Evolutionary conservation across 2,113 vertebrate species (phyloP).

Genomic region (Apteryx owenii): DNA sequence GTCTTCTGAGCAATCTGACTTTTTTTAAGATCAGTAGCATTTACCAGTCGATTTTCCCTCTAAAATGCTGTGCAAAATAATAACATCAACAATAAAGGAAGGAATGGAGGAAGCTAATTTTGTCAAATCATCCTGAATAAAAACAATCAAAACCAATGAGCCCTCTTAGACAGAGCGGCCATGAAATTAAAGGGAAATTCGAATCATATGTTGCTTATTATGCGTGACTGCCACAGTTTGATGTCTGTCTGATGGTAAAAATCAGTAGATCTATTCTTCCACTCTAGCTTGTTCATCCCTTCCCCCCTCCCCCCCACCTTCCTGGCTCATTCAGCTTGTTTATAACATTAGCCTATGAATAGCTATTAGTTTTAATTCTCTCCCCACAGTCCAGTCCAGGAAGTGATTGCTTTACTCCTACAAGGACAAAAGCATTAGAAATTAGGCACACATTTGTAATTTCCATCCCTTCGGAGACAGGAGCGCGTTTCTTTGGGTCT

Average conservation of each 20-base stretch:
- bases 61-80: conserved; percentile 26
- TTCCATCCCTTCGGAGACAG: background rate
- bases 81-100: background rate
- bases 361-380: background rate
- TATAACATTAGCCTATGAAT: background rate
- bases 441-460: background rate
- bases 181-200: conserved; percentile 56
- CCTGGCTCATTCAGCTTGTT: conserved; percentile 4
- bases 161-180: background rate
- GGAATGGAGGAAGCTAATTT: background rate
- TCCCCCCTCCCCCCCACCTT: background rate
- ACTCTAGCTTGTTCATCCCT: background rate
- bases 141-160: conserved; percentile 62
- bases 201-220: conserved; percentile 59
- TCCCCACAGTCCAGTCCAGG: background rate
- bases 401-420: background rate
- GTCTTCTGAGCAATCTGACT: background rate
- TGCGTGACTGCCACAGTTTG: conserved; percentile 23
- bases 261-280: conserved; percentile 19
- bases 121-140: conserved; percentile 35
- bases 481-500: background rate
- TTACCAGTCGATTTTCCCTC: conserved; percentile 5
- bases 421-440: background rate
- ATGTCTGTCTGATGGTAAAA: conserved; percentile 33
- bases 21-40: background rate